A percentile compares a stretch with the other conserved stretches of the same genome.
Evolutionary conservation across 2,113 vertebrate genomes (phyloP).

Genomic region (Progne subis): DNA sequence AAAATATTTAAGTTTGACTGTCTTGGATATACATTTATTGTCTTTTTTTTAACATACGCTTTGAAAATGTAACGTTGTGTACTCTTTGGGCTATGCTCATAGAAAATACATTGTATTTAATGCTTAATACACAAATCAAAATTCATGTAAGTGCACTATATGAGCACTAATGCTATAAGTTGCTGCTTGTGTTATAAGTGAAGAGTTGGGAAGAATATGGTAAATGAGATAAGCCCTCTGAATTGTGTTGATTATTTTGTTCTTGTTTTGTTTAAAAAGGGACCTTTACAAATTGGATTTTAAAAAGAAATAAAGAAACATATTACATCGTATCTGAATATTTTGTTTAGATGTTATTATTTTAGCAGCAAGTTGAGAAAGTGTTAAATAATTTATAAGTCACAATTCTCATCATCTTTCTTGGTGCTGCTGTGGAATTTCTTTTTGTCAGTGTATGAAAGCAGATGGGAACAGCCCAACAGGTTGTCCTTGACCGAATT

Average conservation of each 20-base stretch:
- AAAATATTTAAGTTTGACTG: conserved; percentile 62
- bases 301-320: conserved; percentile 3
- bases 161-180: conserved; percentile 60
- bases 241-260: conserved; percentile 48
- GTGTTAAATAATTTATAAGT: neutral
- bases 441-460: neutral
- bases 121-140: conserved; percentile 70
- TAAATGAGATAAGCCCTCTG: conserved; percentile 53
- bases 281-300: conserved; percentile 67
- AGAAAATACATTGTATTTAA: conserved; percentile 61
- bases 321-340: conserved; percentile 10
- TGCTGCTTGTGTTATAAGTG: conserved; percentile 74
- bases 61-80: conserved; percentile 64
- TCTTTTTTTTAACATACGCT: conserved; percentile 65
- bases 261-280: conserved; percentile 69
- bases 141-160: conserved; percentile 66
- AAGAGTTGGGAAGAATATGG: conserved; percentile 56
- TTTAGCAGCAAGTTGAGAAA: neutral
- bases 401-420: neutral
- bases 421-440: neutral
- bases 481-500: neutral
- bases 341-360: neutral
- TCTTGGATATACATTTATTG: conserved; percentile 59
- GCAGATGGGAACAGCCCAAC: neutral
- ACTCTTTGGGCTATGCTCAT: conserved; percentile 54